Evolutionary conservation across 1,140 invertebrate genomes (phyloP).

Genomic region (Drosophila eugracilis): DNA sequence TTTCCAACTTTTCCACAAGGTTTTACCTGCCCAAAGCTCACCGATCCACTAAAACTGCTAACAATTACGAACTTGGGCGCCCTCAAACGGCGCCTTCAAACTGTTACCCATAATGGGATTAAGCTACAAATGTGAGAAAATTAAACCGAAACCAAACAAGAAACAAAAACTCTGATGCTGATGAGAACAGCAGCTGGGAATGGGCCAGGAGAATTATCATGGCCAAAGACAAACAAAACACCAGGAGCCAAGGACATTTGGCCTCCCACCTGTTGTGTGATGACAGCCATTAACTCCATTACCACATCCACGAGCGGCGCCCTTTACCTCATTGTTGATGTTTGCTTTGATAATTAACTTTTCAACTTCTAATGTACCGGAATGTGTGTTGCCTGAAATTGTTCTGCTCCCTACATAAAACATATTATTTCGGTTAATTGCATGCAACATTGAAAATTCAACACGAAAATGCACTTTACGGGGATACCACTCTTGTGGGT

Average conservation of each 20-base stretch:
- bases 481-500: constrained; percentile 2
- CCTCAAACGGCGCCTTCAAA: not conserved
- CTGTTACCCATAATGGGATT: constrained; percentile 26
- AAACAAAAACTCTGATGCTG: constrained; percentile 40
- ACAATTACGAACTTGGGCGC: constrained; percentile 41
- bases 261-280: constrained; percentile 35
- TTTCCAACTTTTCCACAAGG: no score
- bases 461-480: constrained; percentile 70
- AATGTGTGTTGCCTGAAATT: constrained; percentile 33
- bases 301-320: constrained; percentile 5
- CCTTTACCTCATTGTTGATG: constrained; percentile 19
- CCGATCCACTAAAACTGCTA: constrained; percentile 12
- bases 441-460: constrained; percentile 43
- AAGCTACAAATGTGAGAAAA: constrained; percentile 58
- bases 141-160: constrained; percentile 58
- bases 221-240: constrained; percentile 40
- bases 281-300: constrained; percentile 35
- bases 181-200: constrained; percentile 23
- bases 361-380: constrained; percentile 45
- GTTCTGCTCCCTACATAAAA: constrained; percentile 19
- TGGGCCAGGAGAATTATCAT: constrained; percentile 24
- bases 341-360: constrained; percentile 70
- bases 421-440: constrained; percentile 56
- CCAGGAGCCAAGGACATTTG: constrained; percentile 10
- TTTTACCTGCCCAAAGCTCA: constrained; percentile 7